Base-by-base conservation (phyloP, 1,140 invertebrate species). In the Formica exsecta region DNA sequence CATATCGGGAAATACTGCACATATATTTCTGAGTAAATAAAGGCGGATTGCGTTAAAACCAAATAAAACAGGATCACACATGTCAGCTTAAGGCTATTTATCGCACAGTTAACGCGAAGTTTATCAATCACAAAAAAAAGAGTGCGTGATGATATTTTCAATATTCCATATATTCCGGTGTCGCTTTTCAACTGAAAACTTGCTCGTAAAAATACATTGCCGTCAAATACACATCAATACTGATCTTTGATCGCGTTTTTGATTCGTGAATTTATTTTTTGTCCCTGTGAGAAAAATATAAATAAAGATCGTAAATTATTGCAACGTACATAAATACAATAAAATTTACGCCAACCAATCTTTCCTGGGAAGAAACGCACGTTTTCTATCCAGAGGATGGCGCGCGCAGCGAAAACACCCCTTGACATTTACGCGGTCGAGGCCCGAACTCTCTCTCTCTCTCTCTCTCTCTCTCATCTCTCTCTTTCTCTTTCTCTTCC, bases 361-460 rank as follows among this genome's bases (percentile, higher is more conserved):
- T 36, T 48, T 54, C 16, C 13, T 19, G 16, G 38, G 19, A 59
- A 73, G 29, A 73, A 83, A 48, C 59, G 59, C 54, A 62, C 62
- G 2, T 68, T 57, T 19, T 25, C 1, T 22, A 41, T 61, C 25
- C 22, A 32, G 51, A 75, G 8, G 11, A 11, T 41, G 32, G 38
- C 7, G 71, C 68, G 79, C 38, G 51, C 57, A 54, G 25, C 66
- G 25, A 73, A 81, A 83, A 83, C 79, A 83, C 54, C 79, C 79
- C 68, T 61, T 83, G 79, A 83, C 79, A 83, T 83, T 83, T 80
- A 80, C 48, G 64, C 64, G 38, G 74, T n/a, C 76, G 80, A 64
- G 77, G 22, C 77, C 51, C 51, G 38, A 29, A 44, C 51, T 66
- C 75, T 36, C 16, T 51, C 41, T 77, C 41, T 65, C 61, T 65